These are phyloP conservation scores for Galeopsomyia nigrocyanea DNA, from an alignment of 2,888 invertebrate genomes.

Conservation along the genomic window DNA sequence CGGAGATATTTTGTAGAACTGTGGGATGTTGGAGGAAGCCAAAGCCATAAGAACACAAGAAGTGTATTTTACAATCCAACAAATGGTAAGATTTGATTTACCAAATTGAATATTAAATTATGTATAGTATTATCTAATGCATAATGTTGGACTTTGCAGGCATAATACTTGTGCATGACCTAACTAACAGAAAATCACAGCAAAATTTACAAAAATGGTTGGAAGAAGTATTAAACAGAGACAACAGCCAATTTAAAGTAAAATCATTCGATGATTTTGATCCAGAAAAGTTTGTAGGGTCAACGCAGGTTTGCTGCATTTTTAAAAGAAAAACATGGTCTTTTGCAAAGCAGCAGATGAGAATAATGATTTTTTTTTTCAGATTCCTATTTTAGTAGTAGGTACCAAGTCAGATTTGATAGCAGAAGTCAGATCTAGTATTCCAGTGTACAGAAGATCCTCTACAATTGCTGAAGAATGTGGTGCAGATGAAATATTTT, in stretches of 20 bases:
- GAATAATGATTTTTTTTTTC: constrained; percentile 57
- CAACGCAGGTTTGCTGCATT: constrained; percentile 74
- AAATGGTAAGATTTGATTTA: constrained; percentile 76
- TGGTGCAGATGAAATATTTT: constrained; percentile 92
- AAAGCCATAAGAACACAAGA: constrained; percentile 92
- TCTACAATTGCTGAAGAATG: constrained; percentile 89
- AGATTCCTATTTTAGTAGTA: constrained; percentile 94
- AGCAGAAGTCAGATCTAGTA: constrained; percentile 79
- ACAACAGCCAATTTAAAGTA: constrained; percentile 69
- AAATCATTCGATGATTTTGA: constrained; percentile 80
- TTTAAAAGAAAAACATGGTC: constrained; percentile 5
- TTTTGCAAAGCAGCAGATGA: background rate
- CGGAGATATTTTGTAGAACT: constrained; percentile 93
- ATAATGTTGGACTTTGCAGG: constrained; percentile 68
- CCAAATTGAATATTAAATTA: too few species aligned
- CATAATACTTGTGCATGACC: constrained; percentile 95
- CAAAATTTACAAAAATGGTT: constrained; percentile 94
- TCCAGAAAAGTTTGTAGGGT: constrained; percentile 87
- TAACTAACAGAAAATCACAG: constrained; percentile 96
- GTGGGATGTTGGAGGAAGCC: constrained; percentile 97
- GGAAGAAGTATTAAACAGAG: constrained; percentile 87
- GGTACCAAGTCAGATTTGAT: constrained; percentile 93
- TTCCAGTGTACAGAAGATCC: constrained; percentile 72
- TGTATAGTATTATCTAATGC: too few species aligned
- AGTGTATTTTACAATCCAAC: constrained; percentile 94